Evolutionary conservation across 2,888 invertebrate species (phyloP).

Genomic region (Drepanosiphum platanoidis): DNA sequence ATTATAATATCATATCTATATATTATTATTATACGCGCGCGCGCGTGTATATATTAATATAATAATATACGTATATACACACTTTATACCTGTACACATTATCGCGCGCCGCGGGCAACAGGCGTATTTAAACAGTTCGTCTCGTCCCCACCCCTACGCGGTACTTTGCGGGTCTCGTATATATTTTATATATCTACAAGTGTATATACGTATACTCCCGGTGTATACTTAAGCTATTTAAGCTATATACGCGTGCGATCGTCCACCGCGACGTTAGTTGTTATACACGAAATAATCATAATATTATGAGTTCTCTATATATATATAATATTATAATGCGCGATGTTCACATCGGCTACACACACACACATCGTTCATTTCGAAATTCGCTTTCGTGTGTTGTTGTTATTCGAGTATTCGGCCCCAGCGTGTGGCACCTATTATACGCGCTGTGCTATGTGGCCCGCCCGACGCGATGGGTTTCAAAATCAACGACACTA

Average conservation of each 20-base stretch:
- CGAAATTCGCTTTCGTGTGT: slow-evolving; percentile 7
- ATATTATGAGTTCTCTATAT: not conserved
- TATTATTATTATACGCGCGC: too few relatives aligned
- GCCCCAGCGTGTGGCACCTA: not conserved
- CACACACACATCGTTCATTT: slow-evolving; percentile 5
- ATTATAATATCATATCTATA: too few relatives aligned
- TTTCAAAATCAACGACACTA: not conserved
- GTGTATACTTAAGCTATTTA: slow-evolving; percentile 1
- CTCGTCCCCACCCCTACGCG: not conserved
- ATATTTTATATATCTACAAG: not conserved
- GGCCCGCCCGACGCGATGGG: not conserved
- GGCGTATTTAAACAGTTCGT: not conserved
- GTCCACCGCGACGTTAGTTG: not conserved
- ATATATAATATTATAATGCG: too few relatives aligned
- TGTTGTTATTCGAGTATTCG: not conserved
- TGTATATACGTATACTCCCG: not conserved
- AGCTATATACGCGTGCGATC: not conserved
- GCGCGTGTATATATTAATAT: not conserved
- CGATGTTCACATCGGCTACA: not conserved
- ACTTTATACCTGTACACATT: not conserved
- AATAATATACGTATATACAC: not conserved
- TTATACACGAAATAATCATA: slow-evolving; percentile 23
- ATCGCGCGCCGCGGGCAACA: not conserved
- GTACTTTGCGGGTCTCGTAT: not conserved
- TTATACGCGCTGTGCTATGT: not conserved